These are phyloP conservation scores for Scomberomorus guttatus DNA, from an alignment of 2,797 vertebrate genomes.

Conservation along the genomic window DNA sequence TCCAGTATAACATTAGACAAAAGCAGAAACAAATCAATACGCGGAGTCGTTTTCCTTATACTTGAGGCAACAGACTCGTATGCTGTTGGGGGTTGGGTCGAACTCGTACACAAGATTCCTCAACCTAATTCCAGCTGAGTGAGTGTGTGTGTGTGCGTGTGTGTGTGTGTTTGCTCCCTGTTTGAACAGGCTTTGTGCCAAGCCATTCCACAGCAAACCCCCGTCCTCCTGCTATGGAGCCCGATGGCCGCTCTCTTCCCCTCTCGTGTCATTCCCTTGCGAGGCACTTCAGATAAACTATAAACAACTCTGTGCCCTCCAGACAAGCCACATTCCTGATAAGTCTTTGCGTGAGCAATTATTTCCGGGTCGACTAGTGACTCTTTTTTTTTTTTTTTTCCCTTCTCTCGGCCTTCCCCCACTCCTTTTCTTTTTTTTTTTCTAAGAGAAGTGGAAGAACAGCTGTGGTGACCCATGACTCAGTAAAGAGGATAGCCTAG, in stretches of 20 bases:
- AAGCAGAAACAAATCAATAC: neutral
- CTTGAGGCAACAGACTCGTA: constrained; percentile 24
- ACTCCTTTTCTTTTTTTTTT: neutral
- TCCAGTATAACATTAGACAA: neutral
- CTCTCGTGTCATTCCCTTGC: constrained; percentile 57
- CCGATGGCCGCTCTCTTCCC: constrained; percentile 22
- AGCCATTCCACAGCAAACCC: constrained; percentile 70
- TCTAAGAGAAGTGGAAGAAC: constrained; percentile 73
- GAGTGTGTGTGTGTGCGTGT: constrained; percentile 27
- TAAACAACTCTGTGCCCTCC: constrained; percentile 78
- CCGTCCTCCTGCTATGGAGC: constrained; percentile 37
- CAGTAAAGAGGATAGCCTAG: constrained; percentile 27
- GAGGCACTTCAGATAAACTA: constrained; percentile 78
- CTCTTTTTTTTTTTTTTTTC: constrained; percentile 44
- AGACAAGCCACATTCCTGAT: constrained; percentile 83
- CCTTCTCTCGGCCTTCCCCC: constrained; percentile 30
- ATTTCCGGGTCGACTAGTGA: constrained; percentile 84
- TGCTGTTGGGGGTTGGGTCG: constrained; percentile 50
- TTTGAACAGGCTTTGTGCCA: constrained; percentile 75
- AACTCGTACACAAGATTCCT: constrained; percentile 69
- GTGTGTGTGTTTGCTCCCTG: constrained; percentile 43
- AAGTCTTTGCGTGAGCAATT: constrained; percentile 80
- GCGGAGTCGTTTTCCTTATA: constrained; percentile 2
- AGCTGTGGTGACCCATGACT: constrained; percentile 75
- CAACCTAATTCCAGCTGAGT: constrained; percentile 70